Evolutionary conservation across 2,888 invertebrate species (phyloP), one percentile per base, ranked within the genome.

Genomic region (Camptogramma bilineatum): DNA sequence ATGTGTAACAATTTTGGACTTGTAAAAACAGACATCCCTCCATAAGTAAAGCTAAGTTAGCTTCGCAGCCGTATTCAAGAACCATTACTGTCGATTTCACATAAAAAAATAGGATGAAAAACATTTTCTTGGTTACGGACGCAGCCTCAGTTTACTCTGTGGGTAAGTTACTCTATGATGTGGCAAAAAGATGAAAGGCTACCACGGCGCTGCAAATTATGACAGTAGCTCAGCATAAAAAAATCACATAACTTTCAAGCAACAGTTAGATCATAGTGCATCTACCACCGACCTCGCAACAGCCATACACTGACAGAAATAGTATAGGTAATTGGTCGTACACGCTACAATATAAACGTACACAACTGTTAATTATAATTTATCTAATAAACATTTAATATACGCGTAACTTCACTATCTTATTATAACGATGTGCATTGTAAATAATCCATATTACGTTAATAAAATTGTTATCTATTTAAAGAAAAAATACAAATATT

Each of bases 341-440:
- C 83, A 84, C 78, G 81, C 85, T 84, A 85, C 74, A 73, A 78
- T 80, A 85, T 78, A 85, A 86, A 87, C 84, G 80, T 87, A 86
- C 85, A 84, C 84, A 85, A 83, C 80, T 85, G 55, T 55, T 44
- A 44, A 82, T 72, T 73, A 48, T 52, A n/a, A 50, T 59, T 52
- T 52, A 58, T 62, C 63, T 67, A 64, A 83, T 84, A 85, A 86
- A 88, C 83, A 85, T 86, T 86, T 74, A 65, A 50, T 42, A 65
- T 68, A 64, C 52, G 54, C 52, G 55, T 58, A 62, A 66, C 57
- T 67, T 66, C n/a, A 52, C 69, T 70, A 69, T 56, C 24, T 52
- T 66, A 78, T 80, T 85, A 85, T 75, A 77, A 77, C 73, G 70
- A 81, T 78, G 83, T 81, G 88, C 88, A 84, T 81, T 77, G 60